Evolutionary conservation across 2,113 vertebrate species (phyloP), one percentile per base, ranked within the genome.

Genomic region (Python bivittatus): DNA sequence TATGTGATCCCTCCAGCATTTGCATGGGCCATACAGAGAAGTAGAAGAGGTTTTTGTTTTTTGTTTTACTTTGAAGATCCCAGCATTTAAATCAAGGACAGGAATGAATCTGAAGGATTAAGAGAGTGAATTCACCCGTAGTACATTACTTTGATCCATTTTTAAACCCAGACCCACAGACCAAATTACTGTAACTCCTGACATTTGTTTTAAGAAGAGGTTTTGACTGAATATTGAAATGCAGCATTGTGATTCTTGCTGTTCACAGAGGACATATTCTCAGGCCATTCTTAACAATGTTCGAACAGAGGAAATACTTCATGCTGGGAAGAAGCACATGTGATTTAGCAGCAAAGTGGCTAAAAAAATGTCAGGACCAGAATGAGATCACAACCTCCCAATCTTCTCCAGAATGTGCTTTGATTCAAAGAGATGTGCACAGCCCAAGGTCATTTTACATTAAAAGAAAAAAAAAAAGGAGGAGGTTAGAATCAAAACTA

Each of bases 241-340:
- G 84, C 93, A 79, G 48, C 1, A 13, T 4, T 2, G 33, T 68
- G 27, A 83, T 89, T 11, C 57, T 92, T 54, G 33, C n/a, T 57
- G 33, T 48, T 64, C 9, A 13, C 33, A 54, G 23, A 0, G 1
- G 91, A 20, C 12, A 87, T 48, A 64, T 93, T 93, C 22, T n/a
- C 84, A 86, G 89, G 15, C 54, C 91, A 0, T 90, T 88, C 2
- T 57, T 79, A 90, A 92, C 44, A 12, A 12, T 0, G 8, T 20
- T 10, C 53, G 2, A 88, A 60, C 15, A 93, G 11, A 6, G 91
- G 92, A 79, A 48, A 68, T 6, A 9, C 38, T 13, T 4, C 90
- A 68, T 91, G 86, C 12, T 79, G 79, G 22, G 22, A 5, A 53
- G 0, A 0, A 0, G 0, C 54, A 7, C 6, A 58, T 33, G 79